Conservation (phyloP, 1,140 invertebrate genomes). For the Cyrtorhinus lividipennis region DNA sequence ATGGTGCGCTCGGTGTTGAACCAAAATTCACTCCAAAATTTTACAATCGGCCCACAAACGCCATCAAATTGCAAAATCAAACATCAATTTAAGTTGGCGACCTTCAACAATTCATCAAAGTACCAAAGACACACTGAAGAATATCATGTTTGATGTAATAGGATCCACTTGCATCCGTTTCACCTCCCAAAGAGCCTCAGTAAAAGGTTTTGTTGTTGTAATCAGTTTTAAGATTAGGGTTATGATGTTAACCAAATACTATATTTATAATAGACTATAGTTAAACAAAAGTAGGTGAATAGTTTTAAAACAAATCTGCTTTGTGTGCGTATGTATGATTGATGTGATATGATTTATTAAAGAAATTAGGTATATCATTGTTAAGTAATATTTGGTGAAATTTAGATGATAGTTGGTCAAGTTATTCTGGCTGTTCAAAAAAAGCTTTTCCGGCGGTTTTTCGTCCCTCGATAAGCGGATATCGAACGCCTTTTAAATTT, state of each 20-base stretch:
- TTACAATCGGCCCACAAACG: no score
- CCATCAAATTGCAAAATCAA: no score
- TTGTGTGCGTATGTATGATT: conserved; percentile 22
- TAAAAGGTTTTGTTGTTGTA: conserved; percentile 22
- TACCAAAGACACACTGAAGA: conserved; percentile 20
- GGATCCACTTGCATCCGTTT: conserved; percentile 14
- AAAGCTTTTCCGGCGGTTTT: conserved; percentile 15
- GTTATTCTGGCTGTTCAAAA: conserved; percentile 21
- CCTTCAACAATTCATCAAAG: no score
- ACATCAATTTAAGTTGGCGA: no score
- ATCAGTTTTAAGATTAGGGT: conserved; percentile 22
- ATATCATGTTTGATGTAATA: conserved; percentile 14
- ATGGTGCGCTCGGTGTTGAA: no score
- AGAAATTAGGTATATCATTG: conserved; percentile 19
- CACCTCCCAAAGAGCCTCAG: conserved; percentile 22
- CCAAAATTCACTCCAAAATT: no score
- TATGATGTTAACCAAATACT: conserved; percentile 24
- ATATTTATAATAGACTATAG: conserved; percentile 22
- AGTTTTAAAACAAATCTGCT: conserved; percentile 21
- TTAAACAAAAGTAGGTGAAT: conserved; percentile 16
- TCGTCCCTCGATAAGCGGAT: not conserved
- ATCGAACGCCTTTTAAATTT: conserved; percentile 10
- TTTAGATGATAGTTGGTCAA: conserved; percentile 18
- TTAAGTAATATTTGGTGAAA: conserved; percentile 11
- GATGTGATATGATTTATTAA: conserved; percentile 18